Evolutionary conservation across 2,797 vertebrate species (phyloP), one percentile per base, ranked within the genome.

Genomic region (Helarctos malayanus): DNA sequence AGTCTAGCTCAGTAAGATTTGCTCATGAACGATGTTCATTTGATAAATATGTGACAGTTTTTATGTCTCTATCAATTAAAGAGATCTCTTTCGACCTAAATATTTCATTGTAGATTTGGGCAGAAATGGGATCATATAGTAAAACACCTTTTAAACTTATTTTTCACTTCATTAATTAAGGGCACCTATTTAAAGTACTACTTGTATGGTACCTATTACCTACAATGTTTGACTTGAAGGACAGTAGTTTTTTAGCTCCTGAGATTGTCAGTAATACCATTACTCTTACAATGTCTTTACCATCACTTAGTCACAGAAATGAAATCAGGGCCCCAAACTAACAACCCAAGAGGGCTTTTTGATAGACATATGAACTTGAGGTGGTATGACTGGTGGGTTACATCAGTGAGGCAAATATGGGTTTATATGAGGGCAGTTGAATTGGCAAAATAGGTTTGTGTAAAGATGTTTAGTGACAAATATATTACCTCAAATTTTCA

Each of bases 31-130:
- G 54, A 49, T 84, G 19, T 59, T 95, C 38, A 71, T 65, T 11
- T 29, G 63, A 45, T 14, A 61, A 63, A 13, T 59, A n/a, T 4
- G 4, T 52, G 3, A n/a, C 29, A 90, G 16, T 52, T n/a, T 29
- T 59, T 27, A 71, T 25, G 59, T 69, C 27, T 86, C 78, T 75
- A 25, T 47, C 45, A 57, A 21, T 59, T 80, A 73, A 75, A 79
- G 9, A 68, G 32, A 86, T 75, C 14, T 88, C 4, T 91, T 76
- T 83, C 29, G 59, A 65, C 15, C 5, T 8, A 59, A 84, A 71
- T 79, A 59, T 75, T 85, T 96, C 56, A 97, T 27, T 32, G 7
- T 75, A 88, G 27, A 59, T 84, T 94, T 76, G 25, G 12, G 57
- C 16, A 38, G 35, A 16, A 65, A 73, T 71, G 11, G 9, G 12